Base-by-base conservation (phyloP, 2,888 invertebrate genomes). In the Imbricaverruca yamaguchii region DNA sequence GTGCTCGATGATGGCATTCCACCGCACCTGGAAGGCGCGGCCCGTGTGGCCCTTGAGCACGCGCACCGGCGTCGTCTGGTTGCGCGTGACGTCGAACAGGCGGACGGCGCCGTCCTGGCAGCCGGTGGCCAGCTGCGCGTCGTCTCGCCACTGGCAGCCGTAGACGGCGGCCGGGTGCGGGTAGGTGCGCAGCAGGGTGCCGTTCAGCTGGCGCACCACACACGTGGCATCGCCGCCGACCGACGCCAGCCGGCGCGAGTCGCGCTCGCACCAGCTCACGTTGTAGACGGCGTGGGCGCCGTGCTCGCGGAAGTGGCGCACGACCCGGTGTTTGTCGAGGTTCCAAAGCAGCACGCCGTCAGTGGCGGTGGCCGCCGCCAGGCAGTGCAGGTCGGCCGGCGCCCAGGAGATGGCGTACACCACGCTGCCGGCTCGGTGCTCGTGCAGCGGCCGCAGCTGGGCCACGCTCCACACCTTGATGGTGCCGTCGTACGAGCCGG, bases 401-500 rank as follows among this genome's bases (percentile, higher is more conserved):
- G 88, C 88, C 85, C 85, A 85, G 4, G 85, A 85, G 65, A 85
- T 53, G 21, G 86, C 85, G 83, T 88, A 88, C 59, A 88, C 87
- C 59, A 88, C 86, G 56, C 87, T 87, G 83, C 87, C 87, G 23
- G 87, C 87, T 86, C 86, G 4, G n/a, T 78, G 55, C 56, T 78
- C 77, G 77, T 78, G 21, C 55, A 56, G 55, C 21, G 55, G 55
- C n/a, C 10, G 84, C 84, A 88, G 84, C 8, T 86, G 85, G 77
- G 85, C 86, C 53, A 87, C 85, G 83, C 87, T 86, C 88, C 88
- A 88, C 12, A 88, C 84, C 85, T 88, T 88, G 55, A 88, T 85
- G 10, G 87, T 87, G 7, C 88, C 88, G 84, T 88, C 88, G 86
- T 87, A 88, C 83, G 88, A 88, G 11, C 86, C 87, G 18, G 88